phyloP scores from a whole-genome alignment of 1,140 invertebrate species.

The Hycleus cichorii region DNA sequence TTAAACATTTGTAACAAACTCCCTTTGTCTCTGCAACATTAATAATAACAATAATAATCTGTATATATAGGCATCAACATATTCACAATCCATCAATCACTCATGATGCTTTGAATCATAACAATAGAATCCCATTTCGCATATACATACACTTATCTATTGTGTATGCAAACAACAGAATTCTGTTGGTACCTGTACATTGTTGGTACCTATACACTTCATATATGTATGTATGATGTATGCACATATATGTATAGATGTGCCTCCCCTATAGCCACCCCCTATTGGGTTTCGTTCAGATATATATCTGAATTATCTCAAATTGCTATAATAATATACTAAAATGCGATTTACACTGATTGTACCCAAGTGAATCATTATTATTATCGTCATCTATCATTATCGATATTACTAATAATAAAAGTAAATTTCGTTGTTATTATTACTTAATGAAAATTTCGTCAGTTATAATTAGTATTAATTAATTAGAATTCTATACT shows the following conservation, averaged over 20 bases:
- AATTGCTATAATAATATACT: conserved; percentile 11
- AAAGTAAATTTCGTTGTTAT: too few species aligned
- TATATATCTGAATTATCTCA: conserved; percentile 7
- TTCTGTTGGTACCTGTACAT: conserved; percentile 12
- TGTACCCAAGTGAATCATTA: neutral
- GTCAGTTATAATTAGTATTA: too few species aligned
- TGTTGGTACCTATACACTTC: neutral
- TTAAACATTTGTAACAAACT: too few species aligned
- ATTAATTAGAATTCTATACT: too few species aligned
- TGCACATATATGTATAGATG: too few species aligned
- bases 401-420: too few species aligned
- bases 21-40: neutral
- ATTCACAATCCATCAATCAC: conserved; percentile 11
- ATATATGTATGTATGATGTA: too few species aligned
- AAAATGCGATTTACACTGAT: conserved; percentile 7
- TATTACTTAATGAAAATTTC: too few species aligned
- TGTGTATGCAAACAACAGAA: conserved; percentile 11
- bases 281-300: conserved; percentile 5
- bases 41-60: neutral
- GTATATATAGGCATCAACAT: neutral
- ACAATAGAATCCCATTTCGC: conserved; percentile 17
- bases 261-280: neutral
- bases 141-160: conserved; percentile 14
- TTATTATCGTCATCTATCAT: too few species aligned
- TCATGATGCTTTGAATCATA: conserved; percentile 14